These are phyloP conservation scores for Micromys minutus DNA, from an alignment of 2,113 vertebrate species.

Conservation along the genomic window DNA sequence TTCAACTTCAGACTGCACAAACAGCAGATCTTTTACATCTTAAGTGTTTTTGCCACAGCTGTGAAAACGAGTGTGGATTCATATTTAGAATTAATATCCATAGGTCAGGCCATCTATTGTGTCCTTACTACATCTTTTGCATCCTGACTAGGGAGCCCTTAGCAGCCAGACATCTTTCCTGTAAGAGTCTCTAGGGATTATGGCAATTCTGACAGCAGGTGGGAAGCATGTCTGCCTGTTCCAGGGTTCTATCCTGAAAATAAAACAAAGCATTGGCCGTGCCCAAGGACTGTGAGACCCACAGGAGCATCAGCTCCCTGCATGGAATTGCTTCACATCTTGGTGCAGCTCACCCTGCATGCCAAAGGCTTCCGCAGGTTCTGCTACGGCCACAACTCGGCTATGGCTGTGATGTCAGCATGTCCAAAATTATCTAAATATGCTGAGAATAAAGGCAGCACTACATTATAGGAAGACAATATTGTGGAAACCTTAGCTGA, in stretches of 20 bases:
- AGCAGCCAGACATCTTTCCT: neutral
- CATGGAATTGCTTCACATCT: conserved; percentile 97
- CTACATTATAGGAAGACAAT: conserved; percentile 95
- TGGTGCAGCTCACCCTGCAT: conserved; percentile 96
- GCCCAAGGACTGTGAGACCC: conserved; percentile 95
- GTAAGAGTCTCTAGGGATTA: neutral
- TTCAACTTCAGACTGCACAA: neutral
- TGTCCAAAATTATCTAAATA: conserved; percentile 95
- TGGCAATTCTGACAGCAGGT: conserved; percentile 85
- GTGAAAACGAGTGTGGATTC: too few relatives aligned
- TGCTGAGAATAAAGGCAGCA: conserved; percentile 93
- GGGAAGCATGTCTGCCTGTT: conserved; percentile 94
- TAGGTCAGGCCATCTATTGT: neutral
- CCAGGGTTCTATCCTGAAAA: conserved; percentile 95
- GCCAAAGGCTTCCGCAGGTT: conserved; percentile 91
- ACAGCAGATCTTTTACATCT: neutral
- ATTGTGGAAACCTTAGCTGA: conserved; percentile 94
- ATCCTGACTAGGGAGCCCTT: neutral
- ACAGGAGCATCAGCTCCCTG: conserved; percentile 97
- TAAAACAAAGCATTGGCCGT: conserved; percentile 92
- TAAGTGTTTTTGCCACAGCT: neutral
- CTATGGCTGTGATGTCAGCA: conserved; percentile 81
- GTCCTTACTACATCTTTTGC: neutral
- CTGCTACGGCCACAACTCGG: neutral
- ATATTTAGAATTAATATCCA: neutral